Conservation (phyloP, 2,113 vertebrate genomes). For the Lanius collurio region DNA sequence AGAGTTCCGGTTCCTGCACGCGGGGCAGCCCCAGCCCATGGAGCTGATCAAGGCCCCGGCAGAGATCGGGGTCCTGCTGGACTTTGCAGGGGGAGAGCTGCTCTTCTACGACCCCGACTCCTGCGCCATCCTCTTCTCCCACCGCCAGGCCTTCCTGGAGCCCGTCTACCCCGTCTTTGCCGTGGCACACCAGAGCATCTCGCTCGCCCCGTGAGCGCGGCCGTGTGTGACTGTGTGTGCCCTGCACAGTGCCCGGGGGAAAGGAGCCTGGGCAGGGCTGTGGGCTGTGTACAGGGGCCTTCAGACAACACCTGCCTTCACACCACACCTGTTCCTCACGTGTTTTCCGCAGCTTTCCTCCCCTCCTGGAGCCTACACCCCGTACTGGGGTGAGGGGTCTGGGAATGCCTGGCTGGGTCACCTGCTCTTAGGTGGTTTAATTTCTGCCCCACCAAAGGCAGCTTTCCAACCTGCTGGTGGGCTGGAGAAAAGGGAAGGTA, state of each 20-base stretch:
- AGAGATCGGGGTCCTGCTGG: conserved; percentile 82
- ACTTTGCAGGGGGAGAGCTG: conserved; percentile 82
- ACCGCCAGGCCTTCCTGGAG: conserved; percentile 67
- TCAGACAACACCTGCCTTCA: not conserved
- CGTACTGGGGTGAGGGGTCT: accelerated
- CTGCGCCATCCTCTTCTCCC: conserved; percentile 74
- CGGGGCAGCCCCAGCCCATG: conserved; percentile 66
- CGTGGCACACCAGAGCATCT: conserved; percentile 84
- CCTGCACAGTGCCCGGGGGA: not conserved
- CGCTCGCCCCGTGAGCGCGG: conserved; percentile 16
- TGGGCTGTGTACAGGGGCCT: not conserved
- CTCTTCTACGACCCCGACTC: conserved; percentile 85
- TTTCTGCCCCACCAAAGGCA: not conserved
- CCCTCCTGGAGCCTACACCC: not conserved
- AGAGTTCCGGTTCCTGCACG: conserved; percentile 86
- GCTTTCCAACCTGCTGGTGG: not conserved
- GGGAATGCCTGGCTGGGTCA: not conserved
- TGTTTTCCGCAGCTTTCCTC: not conserved
- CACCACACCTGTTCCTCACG: not conserved
- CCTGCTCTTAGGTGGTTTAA: not conserved
- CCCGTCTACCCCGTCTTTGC: conserved; percentile 85
- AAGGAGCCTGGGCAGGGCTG: not conserved
- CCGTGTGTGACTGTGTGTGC: not conserved
- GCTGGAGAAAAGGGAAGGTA: not conserved
- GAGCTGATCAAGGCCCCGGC: conserved; percentile 74